Conservation (phyloP, 2,888 invertebrate species). For the Mylabris sibirica region DNA sequence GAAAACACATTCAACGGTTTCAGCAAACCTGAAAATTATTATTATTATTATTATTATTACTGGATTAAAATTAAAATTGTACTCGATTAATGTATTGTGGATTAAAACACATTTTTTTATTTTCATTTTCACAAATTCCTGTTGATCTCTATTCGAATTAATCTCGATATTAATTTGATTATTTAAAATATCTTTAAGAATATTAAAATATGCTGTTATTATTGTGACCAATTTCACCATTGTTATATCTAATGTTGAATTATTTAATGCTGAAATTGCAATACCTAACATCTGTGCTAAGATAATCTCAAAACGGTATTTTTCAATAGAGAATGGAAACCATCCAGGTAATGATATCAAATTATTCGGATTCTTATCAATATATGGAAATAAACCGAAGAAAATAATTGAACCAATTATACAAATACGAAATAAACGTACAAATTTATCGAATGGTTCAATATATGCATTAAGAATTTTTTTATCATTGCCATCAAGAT, state of each 20-base stretch:
- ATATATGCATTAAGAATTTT: constrained; percentile 29
- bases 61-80: background rate
- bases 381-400: constrained; percentile 36
- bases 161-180: constrained; percentile 20
- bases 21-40: constrained; percentile 16
- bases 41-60: background rate
- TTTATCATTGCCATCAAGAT: constrained; percentile 28
- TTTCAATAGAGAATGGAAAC: constrained; percentile 38
- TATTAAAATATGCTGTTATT: constrained; percentile 36
- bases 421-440: constrained; percentile 26
- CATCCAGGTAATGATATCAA: constrained; percentile 40
- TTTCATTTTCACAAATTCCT: constrained; percentile 14
- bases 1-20: constrained; percentile 20
- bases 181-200: constrained; percentile 36
- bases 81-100: constrained; percentile 20
- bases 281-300: constrained; percentile 33
- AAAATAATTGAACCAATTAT: constrained; percentile 32
- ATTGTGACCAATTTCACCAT: constrained; percentile 37
- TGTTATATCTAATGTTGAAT: constrained; percentile 39
- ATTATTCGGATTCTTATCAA: constrained; percentile 35
- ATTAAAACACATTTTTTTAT: constrained; percentile 15
- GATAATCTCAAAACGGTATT: constrained; percentile 28
- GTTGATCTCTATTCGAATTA: background rate
- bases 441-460: constrained; percentile 20
- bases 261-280: constrained; percentile 33